Evolutionary conservation across 2,113 vertebrate genomes (phyloP).

Genomic region (Apodemus sylvaticus): DNA sequence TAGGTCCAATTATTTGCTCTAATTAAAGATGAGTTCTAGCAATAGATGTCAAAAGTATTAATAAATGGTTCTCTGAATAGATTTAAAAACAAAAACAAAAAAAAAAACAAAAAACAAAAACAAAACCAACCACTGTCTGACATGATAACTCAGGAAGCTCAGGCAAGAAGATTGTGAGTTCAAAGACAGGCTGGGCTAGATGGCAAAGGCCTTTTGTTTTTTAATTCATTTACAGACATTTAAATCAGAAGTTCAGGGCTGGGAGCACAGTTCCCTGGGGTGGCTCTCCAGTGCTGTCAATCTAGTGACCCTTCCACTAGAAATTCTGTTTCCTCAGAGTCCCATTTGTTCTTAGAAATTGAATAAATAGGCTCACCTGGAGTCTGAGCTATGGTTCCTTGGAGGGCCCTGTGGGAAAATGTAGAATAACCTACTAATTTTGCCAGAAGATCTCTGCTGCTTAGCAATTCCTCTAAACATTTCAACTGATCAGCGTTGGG

Average conservation of each 20-base stretch:
- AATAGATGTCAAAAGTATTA: not conserved
- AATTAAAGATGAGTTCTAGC: not conserved
- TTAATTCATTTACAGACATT: not conserved
- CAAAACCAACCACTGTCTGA: not conserved
- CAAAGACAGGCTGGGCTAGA: not conserved
- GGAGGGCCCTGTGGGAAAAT: constrained; percentile 94
- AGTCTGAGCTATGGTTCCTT: constrained; percentile 95
- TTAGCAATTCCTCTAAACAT: constrained; percentile 92
- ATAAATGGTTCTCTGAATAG: not conserved
- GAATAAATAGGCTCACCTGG: constrained; percentile 88
- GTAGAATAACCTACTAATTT: constrained; percentile 94
- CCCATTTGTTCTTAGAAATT: not conserved
- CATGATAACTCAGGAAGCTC: not conserved
- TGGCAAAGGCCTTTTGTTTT: not conserved
- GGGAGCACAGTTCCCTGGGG: not conserved
- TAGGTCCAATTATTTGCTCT: not conserved
- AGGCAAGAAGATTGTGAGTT: not conserved
- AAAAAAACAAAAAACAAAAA: not conserved
- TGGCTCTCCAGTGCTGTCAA: not conserved
- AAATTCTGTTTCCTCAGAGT: not conserved
- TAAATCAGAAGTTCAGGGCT: not conserved
- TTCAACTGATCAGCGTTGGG: constrained; percentile 89
- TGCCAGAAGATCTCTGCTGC: constrained; percentile 91
- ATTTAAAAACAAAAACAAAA: not conserved
- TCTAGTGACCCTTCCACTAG: not conserved